Conservation (phyloP, 1,140 invertebrate species). For the Adoxophyes honmai region DNA sequence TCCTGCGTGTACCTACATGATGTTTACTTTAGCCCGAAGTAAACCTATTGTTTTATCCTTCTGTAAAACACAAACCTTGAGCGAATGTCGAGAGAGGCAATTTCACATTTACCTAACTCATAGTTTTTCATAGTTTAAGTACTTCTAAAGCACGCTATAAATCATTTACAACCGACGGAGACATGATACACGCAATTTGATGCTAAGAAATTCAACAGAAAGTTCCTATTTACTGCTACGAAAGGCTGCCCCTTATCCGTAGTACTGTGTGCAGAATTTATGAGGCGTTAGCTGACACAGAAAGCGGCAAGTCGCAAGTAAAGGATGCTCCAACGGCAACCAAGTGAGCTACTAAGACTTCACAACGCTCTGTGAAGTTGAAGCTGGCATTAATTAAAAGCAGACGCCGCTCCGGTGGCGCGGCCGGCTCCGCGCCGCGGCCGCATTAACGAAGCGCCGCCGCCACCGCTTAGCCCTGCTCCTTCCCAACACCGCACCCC, state of each 20-base stretch:
- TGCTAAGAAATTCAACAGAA: background rate
- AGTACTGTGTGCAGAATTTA: background rate
- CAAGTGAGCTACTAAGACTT: constrained; percentile 9
- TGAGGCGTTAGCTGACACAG: background rate
- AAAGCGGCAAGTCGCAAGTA: background rate
- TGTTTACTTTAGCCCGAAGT: too few relatives aligned
- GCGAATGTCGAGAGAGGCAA: too few relatives aligned
- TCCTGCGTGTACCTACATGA: too few relatives aligned
- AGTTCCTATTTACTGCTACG: background rate
- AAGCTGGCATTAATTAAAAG: constrained; percentile 11
- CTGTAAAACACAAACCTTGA: too few relatives aligned
- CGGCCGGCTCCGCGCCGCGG: background rate
- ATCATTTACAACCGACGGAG: background rate
- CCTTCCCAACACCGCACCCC: too few relatives aligned
- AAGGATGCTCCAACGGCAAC: constrained; percentile 3
- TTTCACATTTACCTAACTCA: too few relatives aligned
- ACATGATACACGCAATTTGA: background rate
- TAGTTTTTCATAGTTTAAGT: too few relatives aligned
- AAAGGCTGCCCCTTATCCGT: background rate
- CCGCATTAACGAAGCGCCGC: constrained; percentile 1
- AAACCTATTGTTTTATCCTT: too few relatives aligned
- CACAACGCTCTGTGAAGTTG: constrained; percentile 1
- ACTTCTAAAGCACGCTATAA: too few relatives aligned
- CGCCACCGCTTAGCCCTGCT: background rate
- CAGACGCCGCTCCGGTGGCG: background rate